A percentile compares a stretch with the other conserved stretches of the same genome.
phyloP scores from a whole-genome alignment of 2,113 vertebrate genomes.

The Podarcis raffonei region DNA sequence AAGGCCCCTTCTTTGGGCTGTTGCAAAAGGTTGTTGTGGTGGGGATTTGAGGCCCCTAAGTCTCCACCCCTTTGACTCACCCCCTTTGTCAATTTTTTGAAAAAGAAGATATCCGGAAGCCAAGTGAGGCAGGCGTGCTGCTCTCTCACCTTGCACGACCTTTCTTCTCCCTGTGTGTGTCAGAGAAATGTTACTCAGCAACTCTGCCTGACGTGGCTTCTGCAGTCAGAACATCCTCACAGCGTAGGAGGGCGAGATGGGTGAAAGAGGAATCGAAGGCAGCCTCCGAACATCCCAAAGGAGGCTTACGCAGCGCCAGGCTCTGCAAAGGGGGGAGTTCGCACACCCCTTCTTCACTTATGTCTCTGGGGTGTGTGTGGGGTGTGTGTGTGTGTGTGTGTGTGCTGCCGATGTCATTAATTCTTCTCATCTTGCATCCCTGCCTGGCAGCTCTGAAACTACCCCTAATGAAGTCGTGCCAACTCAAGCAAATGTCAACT shows the following conservation, averaged over 20 bases:
- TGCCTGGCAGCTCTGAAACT: not conserved
- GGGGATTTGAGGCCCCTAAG: too few species aligned
- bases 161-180: not conserved
- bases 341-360: not conserved
- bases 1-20: not conserved
- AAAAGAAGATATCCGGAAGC: not conserved
- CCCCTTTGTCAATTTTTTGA: not conserved
- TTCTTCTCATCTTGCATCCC: not conserved
- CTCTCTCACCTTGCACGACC: not conserved
- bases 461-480: not conserved
- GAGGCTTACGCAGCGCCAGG: not conserved
- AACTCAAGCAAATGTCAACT: not conserved
- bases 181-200: constrained; percentile 10
- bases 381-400: too few species aligned
- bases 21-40: not conserved
- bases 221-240: not conserved
- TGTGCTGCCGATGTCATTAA: not conserved
- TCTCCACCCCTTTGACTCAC: not conserved
- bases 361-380: not conserved
- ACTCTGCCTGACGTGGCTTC: not conserved
- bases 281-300: not conserved
- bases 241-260: not conserved
- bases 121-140: not conserved
- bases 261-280: not conserved
- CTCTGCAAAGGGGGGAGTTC: not conserved